These are phyloP conservation scores for Myotis myotis DNA, from an alignment of 2,797 vertebrate genomes.

Conservation along the genomic window DNA sequence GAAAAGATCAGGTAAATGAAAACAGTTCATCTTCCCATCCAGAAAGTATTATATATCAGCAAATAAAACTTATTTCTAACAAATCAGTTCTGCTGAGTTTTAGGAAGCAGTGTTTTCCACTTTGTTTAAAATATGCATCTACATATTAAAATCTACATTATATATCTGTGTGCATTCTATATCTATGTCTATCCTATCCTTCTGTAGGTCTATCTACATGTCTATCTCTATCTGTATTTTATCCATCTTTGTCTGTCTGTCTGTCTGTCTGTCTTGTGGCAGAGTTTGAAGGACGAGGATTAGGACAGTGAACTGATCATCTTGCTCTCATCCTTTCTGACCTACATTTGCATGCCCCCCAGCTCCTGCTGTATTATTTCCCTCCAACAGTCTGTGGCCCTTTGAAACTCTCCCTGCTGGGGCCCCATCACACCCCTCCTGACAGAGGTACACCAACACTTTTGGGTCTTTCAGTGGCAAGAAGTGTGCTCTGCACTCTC, in stretches of 20 bases:
- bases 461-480: fast-evolving
- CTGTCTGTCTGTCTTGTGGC: neutral
- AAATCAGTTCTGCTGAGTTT: neutral
- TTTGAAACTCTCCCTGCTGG: neutral
- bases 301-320: neutral
- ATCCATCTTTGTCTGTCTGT: neutral
- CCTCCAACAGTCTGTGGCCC: neutral
- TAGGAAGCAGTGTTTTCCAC: neutral
- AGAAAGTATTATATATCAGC: neutral
- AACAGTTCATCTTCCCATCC: too few relatives aligned
- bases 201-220: neutral
- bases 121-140: too few relatives aligned
- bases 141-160: neutral
- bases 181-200: neutral
- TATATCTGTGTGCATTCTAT: neutral
- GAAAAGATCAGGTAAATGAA: conserved; percentile 90
- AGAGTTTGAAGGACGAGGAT: neutral
- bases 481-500: neutral
- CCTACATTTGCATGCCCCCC: neutral
- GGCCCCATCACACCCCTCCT: neutral
- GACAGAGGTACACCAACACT: neutral
- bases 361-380: neutral
- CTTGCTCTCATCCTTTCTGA: neutral
- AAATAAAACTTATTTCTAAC: neutral
- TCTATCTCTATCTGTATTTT: fast-evolving